Evolutionary conservation across 1,140 invertebrate genomes (phyloP), one percentile per base, ranked within the genome.

Genomic region (Drosophila neocordata): DNA sequence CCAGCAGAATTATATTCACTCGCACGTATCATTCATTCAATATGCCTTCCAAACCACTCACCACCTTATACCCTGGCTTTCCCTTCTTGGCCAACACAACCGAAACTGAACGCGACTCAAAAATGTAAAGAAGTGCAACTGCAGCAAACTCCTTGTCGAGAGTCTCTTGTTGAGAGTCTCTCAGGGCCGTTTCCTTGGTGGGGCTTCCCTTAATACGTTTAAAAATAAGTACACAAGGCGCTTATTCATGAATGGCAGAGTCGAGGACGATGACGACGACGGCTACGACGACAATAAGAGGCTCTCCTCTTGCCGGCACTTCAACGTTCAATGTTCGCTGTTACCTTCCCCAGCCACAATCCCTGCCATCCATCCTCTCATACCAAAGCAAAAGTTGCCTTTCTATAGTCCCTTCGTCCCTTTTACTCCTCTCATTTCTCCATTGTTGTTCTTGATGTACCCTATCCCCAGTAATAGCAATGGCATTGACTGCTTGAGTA

Each of bases 401-500:
- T 48, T 48, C 41, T 44, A 8, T 11, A 44, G 41, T 15, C 41
- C 18, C 8, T n/a, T n/a, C n/a, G 20, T 20, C 20, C 41, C 18
- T 15, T 48, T 18, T 12, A n/a, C 15, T 48, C 41, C 5, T 0
- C 27, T 31, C 27, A 6, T 31, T 31, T 15, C 41, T 48, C 41
- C 11, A 48, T 48, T 48, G 41, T 48, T 20, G 34, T 22, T 58
- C 60, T 18, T 65, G 61, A 15, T n/a, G 38, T 9, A 38, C 37
- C 35, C 59, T 7, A 22, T 27, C 24, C 44, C 59, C 15, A 22
- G 55, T n/a, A 27, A 61, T 55, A 35, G 57, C 53, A 62, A 65
- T 73, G 76, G 73, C 80, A 85, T 84, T 84, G 77, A 85, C 73
- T 84, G 81, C 63, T 80, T 80, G 77, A 84, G 77, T 77, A 84